Base-by-base conservation (phyloP, 2,797 vertebrate genomes). In the Alcedo quadribrachys region DNA sequence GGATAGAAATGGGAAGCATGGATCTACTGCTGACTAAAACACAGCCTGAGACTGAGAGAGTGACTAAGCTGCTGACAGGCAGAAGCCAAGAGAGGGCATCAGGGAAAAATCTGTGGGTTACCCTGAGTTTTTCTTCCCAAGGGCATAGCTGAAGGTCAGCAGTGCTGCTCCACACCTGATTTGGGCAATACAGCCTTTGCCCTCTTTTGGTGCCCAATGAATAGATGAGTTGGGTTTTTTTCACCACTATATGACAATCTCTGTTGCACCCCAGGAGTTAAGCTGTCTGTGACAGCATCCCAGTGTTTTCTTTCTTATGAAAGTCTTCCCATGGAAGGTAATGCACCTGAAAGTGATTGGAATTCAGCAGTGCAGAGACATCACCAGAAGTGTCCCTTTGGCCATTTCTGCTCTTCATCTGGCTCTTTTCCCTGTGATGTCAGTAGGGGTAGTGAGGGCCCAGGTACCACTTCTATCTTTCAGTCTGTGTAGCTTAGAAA, bases 171-270 rank as follows among this genome's bases (percentile, higher is more conserved):
- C 53, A 32, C 35, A 51, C 8, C 8, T 4, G 1, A n/a, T 84
- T 55, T 69, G 81, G 42, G 17, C 37, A 84, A 28, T 42, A 50
- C 15, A 27, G 53, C 53, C 21, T 69, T 42, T 73, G 4, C 10
- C 6, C 7, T 87, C 33, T 73, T 86, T 35, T 67, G 40, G 45
- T 24, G 48, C 7, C 22, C 7, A 7, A 9, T 25, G n/a, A 76
- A 58, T 11, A 32, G 24, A 18, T 78, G 46, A 86, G 6, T 22
- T 95, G 4, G 3, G 37, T 80, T 66, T 20, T 48, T 27, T 77
- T 87, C n/a, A 42, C 28, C 1, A 4, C 24, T 60, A 22, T 30
- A 8, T 0, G 1, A 11, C 1, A 15, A 27, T 53, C 24, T 62
- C 46, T 51, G 67, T 27, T 9, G 2, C 40, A 69, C 16, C 46